Evolutionary conservation across 1,140 invertebrate genomes (phyloP), one percentile per base, ranked within the genome.

Genomic region (Hormaphis cornu): DNA sequence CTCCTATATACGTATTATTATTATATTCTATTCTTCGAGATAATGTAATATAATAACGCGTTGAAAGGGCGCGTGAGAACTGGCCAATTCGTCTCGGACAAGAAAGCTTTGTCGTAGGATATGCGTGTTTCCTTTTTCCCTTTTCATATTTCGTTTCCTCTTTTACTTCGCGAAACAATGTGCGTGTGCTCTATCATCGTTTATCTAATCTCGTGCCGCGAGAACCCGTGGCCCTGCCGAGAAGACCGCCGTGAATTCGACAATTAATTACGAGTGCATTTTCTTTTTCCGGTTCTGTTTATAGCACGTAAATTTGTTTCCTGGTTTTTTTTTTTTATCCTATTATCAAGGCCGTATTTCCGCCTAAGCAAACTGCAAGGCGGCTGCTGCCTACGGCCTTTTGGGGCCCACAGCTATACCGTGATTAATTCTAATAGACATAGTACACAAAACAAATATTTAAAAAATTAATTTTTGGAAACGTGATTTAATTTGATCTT

Each of bases 121-220:
- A n/a, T 66, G 61, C 61, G 61, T 66, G 61, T 48, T 66, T 46
- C 61, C 59, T 35, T 63, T 63, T 63, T 59, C 56, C 22, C 56
- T 42, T 59, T 66, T 50, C 28, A 66, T 66, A 33, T n/a, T n/a
- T n/a, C 50, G 50, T 50, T 66, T 66, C 61, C 61, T 50, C n/a
- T n/a, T n/a, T n/a, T n/a, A n/a, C n/a, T 66, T 37, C 28, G 24
- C 28, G n/a, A n/a, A n/a, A 46, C 61, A 66, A 33, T 33, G 44
- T 66, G 28, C 18, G 61, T 66, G 61, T 66, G 61, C 61, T 66
- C 28, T 66, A 66, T 66, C 61, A 7, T 46, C 18, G 20, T 58
- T 3, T 40, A 58, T 58, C 54, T 58, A 58, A 58, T 24, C 44
- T 28, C 18, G 20, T n/a, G 35, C 50, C 22, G 8, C 7, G 9